A percentile compares a stretch with the other conserved stretches of the same genome.
Evolutionary conservation across 2,113 vertebrate genomes (phyloP).

Genomic region (Pelecanus crispus): DNA sequence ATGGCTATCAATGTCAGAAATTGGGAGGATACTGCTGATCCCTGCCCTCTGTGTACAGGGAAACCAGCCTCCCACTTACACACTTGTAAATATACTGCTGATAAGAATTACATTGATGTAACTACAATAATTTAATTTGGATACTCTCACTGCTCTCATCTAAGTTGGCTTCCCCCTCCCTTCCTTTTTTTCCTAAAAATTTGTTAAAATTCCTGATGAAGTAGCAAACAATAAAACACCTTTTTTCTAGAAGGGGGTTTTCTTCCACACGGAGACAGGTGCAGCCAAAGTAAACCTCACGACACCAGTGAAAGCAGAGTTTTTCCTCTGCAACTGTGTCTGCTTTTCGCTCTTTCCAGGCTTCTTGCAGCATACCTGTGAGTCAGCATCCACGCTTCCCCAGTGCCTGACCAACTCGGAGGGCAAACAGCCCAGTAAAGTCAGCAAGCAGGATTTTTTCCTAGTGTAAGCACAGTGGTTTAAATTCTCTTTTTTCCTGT

Average conservation of each 20-base stretch:
- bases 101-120: background rate
- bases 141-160: background rate
- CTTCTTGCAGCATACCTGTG: background rate
- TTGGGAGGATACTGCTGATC: background rate
- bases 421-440: background rate
- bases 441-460: background rate
- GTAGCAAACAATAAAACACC: background rate
- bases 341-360: background rate
- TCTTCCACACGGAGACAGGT: background rate
- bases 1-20: background rate
- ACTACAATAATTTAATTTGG: background rate
- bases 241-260: background rate
- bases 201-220: background rate
- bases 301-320: background rate
- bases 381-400: fast-evolving
- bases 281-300: background rate
- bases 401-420: background rate
- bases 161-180: background rate
- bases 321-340: background rate
- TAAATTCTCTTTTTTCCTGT: background rate
- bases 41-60: background rate
- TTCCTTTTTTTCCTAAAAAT: background rate
- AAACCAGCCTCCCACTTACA: background rate
- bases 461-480: background rate
- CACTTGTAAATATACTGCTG: background rate